Evolutionary conservation across 2,113 vertebrate genomes (phyloP), one percentile per base, ranked within the genome.

Genomic region (Gymnogyps californianus): DNA sequence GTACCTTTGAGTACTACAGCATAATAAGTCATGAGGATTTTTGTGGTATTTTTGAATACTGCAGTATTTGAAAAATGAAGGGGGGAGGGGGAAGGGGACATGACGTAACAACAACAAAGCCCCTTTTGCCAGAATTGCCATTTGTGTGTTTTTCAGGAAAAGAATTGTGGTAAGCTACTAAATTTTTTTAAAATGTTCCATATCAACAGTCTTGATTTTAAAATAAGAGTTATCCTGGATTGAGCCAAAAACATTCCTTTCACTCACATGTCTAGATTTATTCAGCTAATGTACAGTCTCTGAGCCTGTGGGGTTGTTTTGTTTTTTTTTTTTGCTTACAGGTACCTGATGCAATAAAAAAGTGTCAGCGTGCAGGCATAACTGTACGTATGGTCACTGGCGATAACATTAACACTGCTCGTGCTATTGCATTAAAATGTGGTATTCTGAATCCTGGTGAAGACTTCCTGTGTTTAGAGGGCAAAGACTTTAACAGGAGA

Each of bases 341-440:
- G 99, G 99, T 99, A 85, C 99, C 99, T 57, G 99, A 99, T 88
- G 99, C 99, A 93, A 99, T 99, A 97, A 99, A 87, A 88, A 99
- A 99, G 96, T 99, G 99, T 97, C 99, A 99, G 70, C 99, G 98
- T 76, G 99, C 99, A 75, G 99, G 99, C 88, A 99, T 99, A 98
- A 99, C 99, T 13, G 99, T 99, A 57, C 99, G 99, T 19, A 99
- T 99, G 99, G 99, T 99, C 96, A 99, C 99, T 36, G 99, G 99
- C 19, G 99, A 99, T 97, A 99, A 99, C 97, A 99, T 99, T 84
- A 99, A 99, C 97, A 99, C 99, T 13, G 99, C 99, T 59, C 99
- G 99, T 49, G 99, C 99, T 97, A 99, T 99, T 89, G 99, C 99
- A 87, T 95, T 98, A 82, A 99, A 99, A 93, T 99, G 99, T 88